Evolutionary conservation across 2,888 invertebrate species (phyloP).

Genomic region (Lepetodrilus schrolli): DNA sequence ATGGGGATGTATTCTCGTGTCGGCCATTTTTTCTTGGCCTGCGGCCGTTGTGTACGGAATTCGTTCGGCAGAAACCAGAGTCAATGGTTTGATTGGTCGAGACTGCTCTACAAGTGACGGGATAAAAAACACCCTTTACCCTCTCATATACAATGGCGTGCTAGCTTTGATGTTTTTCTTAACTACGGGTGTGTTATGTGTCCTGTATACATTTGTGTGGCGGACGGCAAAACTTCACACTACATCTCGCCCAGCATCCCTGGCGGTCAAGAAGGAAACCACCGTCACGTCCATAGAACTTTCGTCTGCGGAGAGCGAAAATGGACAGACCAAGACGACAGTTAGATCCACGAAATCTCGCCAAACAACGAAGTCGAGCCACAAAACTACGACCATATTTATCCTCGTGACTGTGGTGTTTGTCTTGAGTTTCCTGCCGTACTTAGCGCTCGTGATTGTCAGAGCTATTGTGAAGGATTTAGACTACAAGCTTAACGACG

Average conservation of each 20-base stretch:
- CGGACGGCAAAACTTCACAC: slow-evolving; percentile 36
- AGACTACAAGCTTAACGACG: slow-evolving; percentile 42
- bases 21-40: slow-evolving; percentile 55
- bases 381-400: slow-evolving; percentile 55
- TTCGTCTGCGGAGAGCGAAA: slow-evolving; percentile 15
- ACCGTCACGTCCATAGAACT: neutral
- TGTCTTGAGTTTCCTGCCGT: slow-evolving; percentile 58
- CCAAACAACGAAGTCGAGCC: slow-evolving; percentile 40
- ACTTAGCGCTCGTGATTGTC: slow-evolving; percentile 48
- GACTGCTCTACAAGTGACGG: slow-evolving; percentile 59
- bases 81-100: slow-evolving; percentile 48
- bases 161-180: slow-evolving; percentile 52
- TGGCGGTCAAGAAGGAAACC: neutral
- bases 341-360: neutral
- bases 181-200: slow-evolving; percentile 40
- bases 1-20: slow-evolving; percentile 42
- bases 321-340: slow-evolving; percentile 24
- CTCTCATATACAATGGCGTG: slow-evolving; percentile 50
- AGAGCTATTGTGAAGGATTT: slow-evolving; percentile 46
- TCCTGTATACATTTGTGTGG: slow-evolving; percentile 53
- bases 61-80: slow-evolving; percentile 43
- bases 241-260: slow-evolving; percentile 8
- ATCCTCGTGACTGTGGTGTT: slow-evolving; percentile 57
- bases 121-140: slow-evolving; percentile 42
- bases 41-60: slow-evolving; percentile 52